Base-by-base conservation (phyloP, 2,113 vertebrate genomes). In the Paralichthys olivaceus region DNA sequence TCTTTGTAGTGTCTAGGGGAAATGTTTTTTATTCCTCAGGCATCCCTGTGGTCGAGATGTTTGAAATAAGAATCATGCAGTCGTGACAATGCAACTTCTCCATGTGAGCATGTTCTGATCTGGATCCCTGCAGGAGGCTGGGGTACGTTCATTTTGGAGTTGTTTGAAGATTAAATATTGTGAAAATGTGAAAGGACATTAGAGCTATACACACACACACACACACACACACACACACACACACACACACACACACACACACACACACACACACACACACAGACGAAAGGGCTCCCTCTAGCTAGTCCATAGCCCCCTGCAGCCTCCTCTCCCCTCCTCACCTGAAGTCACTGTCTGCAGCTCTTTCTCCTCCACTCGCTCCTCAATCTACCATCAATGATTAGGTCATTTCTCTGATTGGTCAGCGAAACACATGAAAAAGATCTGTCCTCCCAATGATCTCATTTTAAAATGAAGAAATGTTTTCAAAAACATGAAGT, bases 281-380 rank as follows among this genome's bases (percentile, higher is more conserved):
- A 45, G 29, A 75, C 47, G 72, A 81, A 84, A 91, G 79, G 17
- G 92, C 90, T 89, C 92, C 90, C 88, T 92, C 90, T 92, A 17
- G 76, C 89, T 90, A 90, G 19, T 65, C 74, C 77, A 72, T 54
- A 23, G 56, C 84, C 77, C 61, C 15, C 57, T 62, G 13, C 49
- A 68, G 45, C 47, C 70, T 22, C 59, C 69, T 45, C 55, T 37
- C 23, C 43, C n/a, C 75, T 20, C 49, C 49, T 29, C 77, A 34
- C 37, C 77, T 26, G 49, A 53, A 53, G 49, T 53, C 43, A 7
- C 20, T 53, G 49, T 47, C 43, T 47, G 15, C 17, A 6, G 5
- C 51, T 69, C 70, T 55, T 62, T 45, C 55, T 71, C 58, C 19
- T 53, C 51, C 40, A 4, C 20, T 25, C 23, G 15, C 70, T 47